Percentiles rank a stretch among this genome's conserved stretches.
Conservation (phyloP, 2,888 invertebrate species). For the Synergus laeviventris region DNA sequence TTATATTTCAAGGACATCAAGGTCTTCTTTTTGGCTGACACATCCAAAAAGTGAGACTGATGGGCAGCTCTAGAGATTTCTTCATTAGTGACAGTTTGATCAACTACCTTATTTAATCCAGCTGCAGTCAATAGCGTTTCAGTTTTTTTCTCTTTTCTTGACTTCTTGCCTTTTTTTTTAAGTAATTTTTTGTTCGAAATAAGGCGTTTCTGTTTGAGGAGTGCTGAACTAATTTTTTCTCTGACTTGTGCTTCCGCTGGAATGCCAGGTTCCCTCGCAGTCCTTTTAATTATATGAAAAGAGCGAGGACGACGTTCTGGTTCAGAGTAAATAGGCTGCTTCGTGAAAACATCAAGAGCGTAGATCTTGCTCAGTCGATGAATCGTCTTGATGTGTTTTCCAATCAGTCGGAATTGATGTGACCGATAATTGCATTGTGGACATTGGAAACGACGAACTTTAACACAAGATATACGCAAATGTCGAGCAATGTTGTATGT, state of each 20-base stretch:
- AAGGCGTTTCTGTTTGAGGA: not conserved
- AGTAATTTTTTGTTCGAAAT: not conserved
- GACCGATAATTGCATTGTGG: conserved; percentile 7
- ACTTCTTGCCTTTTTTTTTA: not conserved
- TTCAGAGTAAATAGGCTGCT: not conserved
- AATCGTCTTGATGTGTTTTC: conserved; percentile 9
- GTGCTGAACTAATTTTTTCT: not conserved
- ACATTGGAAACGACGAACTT: conserved; percentile 27
- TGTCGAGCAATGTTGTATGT: not conserved
- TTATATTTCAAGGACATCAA: not conserved
- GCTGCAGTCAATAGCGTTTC: not conserved
- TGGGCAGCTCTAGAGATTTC: not conserved
- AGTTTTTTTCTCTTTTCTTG: not conserved
- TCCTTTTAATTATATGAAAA: not conserved
- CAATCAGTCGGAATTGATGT: not conserved
- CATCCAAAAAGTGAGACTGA: not conserved
- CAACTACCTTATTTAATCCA: not conserved
- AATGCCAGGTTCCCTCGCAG: not conserved
- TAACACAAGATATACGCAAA: not conserved
- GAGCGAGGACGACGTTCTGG: conserved; percentile 1
- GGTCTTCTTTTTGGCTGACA: not conserved
- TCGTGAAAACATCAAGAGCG: conserved; percentile 18
- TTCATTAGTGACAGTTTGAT: not conserved
- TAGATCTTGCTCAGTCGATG: conserved; percentile 25
- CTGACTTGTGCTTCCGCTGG: not conserved